These are phyloP conservation scores for Macrophya annulata DNA, from an alignment of 2,888 invertebrate species.

Conservation along the genomic window DNA sequence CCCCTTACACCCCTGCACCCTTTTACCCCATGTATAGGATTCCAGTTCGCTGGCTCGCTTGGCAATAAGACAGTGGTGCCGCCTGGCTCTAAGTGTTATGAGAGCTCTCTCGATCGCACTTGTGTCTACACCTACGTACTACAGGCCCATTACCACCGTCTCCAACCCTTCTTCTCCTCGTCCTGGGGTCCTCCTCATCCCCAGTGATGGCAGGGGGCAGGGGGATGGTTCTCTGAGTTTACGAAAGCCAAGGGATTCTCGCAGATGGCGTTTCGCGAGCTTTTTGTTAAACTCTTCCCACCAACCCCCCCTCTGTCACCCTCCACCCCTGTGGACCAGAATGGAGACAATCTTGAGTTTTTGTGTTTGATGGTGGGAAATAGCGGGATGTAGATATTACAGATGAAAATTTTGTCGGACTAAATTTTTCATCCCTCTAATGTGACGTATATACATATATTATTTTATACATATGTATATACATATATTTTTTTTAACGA, in stretches of 20 bases:
- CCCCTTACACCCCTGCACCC: conserved; percentile 6
- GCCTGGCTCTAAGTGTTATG: conserved; percentile 76
- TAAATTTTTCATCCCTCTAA: neutral
- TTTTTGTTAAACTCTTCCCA: conserved; percentile 43
- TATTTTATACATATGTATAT: neutral
- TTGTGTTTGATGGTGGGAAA: neutral
- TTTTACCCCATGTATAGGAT: conserved; percentile 58
- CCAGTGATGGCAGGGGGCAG: too few species aligned
- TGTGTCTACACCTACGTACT: conserved; percentile 57
- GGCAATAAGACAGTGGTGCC: conserved; percentile 74
- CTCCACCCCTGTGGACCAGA: neutral
- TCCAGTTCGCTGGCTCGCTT: conserved; percentile 66
- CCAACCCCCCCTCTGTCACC: neutral
- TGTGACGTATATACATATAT: neutral
- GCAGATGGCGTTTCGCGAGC: conserved; percentile 29
- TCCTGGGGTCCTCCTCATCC: conserved; percentile 37
- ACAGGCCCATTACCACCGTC: conserved; percentile 55
- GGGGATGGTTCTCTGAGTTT: neutral
- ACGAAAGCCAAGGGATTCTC: conserved; percentile 24
- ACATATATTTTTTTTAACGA: too few species aligned
- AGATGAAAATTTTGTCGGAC: neutral
- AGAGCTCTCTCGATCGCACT: conserved; percentile 66
- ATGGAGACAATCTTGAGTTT: conserved; percentile 39
- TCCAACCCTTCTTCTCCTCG: conserved; percentile 55
- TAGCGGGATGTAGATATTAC: conserved; percentile 21